Evolutionary conservation across 2,113 vertebrate species (phyloP).

Genomic region (Tupaia tana): DNA sequence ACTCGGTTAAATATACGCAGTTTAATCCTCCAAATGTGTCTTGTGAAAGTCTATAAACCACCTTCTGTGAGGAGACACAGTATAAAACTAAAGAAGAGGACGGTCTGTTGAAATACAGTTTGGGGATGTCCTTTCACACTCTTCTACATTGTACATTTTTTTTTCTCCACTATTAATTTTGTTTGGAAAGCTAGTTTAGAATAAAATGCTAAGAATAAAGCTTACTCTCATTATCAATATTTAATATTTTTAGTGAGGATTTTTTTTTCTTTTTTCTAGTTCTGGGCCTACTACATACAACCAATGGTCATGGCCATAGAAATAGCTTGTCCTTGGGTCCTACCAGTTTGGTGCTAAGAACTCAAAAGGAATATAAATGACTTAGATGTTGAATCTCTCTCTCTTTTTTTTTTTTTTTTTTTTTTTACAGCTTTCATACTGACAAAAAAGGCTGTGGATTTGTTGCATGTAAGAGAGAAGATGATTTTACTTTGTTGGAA

Average conservation of each 20-base stretch:
- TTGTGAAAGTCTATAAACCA: neutral
- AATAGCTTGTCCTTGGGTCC: conserved; percentile 39
- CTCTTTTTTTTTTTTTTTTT: neutral
- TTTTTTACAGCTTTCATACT: conserved; percentile 51
- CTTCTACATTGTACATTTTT: neutral
- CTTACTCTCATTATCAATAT: neutral
- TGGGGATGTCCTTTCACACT: neutral
- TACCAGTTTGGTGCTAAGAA: neutral
- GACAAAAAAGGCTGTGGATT: conserved; percentile 72
- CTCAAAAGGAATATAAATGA: conserved; percentile 54
- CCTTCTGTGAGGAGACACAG: neutral
- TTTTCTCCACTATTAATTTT: conserved; percentile 18
- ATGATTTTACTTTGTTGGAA: conserved; percentile 79
- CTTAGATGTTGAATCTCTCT: conserved; percentile 48
- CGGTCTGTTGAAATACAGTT: neutral
- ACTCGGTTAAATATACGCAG: conserved; percentile 43
- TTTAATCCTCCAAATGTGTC: neutral
- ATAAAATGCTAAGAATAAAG: conserved; percentile 25
- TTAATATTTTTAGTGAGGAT: neutral
- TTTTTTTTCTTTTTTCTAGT: too few species aligned
- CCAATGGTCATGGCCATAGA: neutral
- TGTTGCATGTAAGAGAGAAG: conserved; percentile 61
- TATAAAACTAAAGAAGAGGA: neutral
- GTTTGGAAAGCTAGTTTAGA: conserved; percentile 19
- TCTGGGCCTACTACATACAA: neutral